Percentiles rank a stretch among this genome's conserved stretches.
phyloP scores from a whole-genome alignment of 1,140 invertebrate genomes.

The Saccostrea glomerata region DNA sequence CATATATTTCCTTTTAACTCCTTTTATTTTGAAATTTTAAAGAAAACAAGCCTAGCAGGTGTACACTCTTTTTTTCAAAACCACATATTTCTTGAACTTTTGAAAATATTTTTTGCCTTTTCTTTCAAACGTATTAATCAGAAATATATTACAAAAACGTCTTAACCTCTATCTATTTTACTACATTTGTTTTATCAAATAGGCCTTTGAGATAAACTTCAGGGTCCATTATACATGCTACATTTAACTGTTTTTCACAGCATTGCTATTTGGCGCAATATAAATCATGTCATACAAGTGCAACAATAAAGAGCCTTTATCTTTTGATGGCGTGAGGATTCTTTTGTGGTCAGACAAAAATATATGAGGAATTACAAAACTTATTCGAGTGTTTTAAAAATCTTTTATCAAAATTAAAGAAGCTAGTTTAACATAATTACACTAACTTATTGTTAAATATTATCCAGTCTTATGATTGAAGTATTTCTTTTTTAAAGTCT shows the following conservation, averaged over 20 bases:
- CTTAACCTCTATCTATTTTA: neutral
- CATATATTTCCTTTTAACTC: constrained; percentile 18
- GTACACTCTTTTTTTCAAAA: neutral
- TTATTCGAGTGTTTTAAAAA: no score
- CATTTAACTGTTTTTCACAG: constrained; percentile 4
- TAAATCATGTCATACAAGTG: no score
- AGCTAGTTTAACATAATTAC: no score
- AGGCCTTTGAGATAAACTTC: neutral
- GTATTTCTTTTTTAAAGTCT: no score
- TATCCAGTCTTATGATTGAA: no score
- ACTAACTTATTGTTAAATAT: no score
- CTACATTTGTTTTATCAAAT: constrained; percentile 27
- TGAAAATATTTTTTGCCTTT: neutral
- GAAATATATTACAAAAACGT: neutral
- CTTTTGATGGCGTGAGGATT: no score
- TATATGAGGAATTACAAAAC: no score
- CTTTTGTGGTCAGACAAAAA: no score
- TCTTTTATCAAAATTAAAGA: no score
- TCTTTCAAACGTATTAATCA: neutral
- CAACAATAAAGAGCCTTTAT: no score
- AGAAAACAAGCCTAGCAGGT: neutral
- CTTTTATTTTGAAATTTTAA: neutral
- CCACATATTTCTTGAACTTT: neutral
- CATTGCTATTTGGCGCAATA: neutral
- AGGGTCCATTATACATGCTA: neutral